Percentiles rank a stretch among this genome's conserved stretches.
Conservation (phyloP, 2,888 invertebrate genomes). For the Idaea dimidiata region DNA sequence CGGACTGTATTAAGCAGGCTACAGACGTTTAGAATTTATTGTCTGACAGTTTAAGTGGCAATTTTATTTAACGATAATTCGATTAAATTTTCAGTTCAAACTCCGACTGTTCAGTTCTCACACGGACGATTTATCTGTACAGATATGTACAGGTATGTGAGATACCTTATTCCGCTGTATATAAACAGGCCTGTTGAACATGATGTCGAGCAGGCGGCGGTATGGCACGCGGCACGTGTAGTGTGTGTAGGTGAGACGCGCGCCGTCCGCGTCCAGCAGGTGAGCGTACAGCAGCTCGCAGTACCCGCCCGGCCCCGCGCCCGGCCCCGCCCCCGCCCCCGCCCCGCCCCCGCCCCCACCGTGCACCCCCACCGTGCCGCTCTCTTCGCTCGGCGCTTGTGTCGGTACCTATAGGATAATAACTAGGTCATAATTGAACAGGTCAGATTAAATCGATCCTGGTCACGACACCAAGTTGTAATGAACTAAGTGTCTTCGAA, state of each 20-base stretch:
- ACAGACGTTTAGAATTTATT: too few species aligned
- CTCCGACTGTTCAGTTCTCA: too few species aligned
- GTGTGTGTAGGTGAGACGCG: slow-evolving; percentile 89
- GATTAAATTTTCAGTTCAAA: too few species aligned
- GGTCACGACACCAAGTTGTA: too few species aligned
- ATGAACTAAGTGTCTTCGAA: too few species aligned
- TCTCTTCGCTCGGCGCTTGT: slow-evolving; percentile 82
- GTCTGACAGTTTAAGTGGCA: too few species aligned
- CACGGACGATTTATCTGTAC: too few species aligned
- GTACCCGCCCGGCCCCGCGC: slow-evolving; percentile 66
- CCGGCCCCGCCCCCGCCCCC: slow-evolving; percentile 23
- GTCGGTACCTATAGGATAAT: slow-evolving; percentile 83
- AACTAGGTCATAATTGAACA: neutral
- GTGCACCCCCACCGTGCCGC: slow-evolving; percentile 44
- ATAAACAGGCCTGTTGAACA: slow-evolving; percentile 89
- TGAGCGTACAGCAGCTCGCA: slow-evolving; percentile 91
- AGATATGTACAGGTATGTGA: too few species aligned
- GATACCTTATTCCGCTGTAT: slow-evolving; percentile 87
- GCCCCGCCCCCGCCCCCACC: slow-evolving; percentile 29
- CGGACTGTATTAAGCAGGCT: too few species aligned
- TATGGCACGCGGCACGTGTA: slow-evolving; percentile 89
- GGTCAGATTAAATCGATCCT: too few species aligned
- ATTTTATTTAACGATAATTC: too few species aligned
- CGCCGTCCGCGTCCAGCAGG: slow-evolving; percentile 89
- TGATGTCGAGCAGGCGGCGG: slow-evolving; percentile 87